Percentiles rank a stretch among this genome's conserved stretches.
Conservation (phyloP, 2,888 invertebrate species). For the Noctua fimbriata region DNA sequence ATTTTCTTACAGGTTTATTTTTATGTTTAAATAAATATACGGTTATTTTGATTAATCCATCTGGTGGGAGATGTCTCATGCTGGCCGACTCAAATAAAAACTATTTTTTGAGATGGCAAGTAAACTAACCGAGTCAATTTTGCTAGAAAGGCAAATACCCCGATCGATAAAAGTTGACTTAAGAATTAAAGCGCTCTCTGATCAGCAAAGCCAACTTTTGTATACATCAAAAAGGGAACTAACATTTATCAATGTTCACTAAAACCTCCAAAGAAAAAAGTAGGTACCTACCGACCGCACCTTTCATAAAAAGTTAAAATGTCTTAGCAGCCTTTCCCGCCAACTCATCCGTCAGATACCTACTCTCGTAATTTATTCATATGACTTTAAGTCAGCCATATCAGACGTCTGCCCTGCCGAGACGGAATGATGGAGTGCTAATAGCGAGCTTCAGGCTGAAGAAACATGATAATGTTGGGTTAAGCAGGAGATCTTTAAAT, state of each 20-base stretch:
- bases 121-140: not conserved
- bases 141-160: no score
- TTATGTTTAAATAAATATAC: not conserved
- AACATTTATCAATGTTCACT: conserved; percentile 11
- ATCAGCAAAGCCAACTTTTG: not conserved
- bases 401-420: conserved; percentile 28
- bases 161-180: not conserved
- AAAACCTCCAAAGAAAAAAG: not conserved
- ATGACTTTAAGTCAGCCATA: conserved; percentile 40
- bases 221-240: not conserved
- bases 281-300: not conserved
- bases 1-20: no score
- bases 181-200: not conserved
- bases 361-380: conserved; percentile 54
- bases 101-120: not conserved
- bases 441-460: not conserved
- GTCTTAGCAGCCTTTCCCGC: conserved; percentile 1
- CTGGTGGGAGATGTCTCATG: not conserved
- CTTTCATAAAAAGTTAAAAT: conserved; percentile 23
- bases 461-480: conserved; percentile 16
- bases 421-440: conserved; percentile 45
- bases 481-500: not conserved
- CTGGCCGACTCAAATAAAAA: not conserved
- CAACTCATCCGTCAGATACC: conserved; percentile 24
- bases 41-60: not conserved